Conservation (phyloP, 2,888 invertebrate genomes). For the Meiosimyza platycephala region DNA sequence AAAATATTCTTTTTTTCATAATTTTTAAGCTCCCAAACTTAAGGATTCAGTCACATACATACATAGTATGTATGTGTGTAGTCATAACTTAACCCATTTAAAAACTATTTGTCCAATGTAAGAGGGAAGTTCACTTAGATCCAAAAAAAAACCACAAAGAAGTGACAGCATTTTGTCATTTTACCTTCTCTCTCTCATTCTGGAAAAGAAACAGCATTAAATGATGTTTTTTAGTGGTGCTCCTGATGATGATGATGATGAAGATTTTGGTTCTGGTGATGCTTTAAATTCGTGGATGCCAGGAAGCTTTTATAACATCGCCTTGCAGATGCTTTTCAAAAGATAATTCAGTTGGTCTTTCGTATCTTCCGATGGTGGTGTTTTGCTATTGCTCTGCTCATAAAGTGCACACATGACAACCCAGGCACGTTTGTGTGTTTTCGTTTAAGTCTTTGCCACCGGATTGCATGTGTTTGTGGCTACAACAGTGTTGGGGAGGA, state of each 20-base stretch:
- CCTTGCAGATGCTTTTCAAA: conserved; percentile 2
- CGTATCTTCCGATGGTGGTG: not conserved
- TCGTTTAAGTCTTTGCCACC: not conserved
- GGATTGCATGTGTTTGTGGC: not conserved
- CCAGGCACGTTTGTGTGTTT: not conserved
- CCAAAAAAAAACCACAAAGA: conserved; percentile 2
- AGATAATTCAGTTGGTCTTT: conserved; percentile 18
- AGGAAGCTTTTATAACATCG: conserved; percentile 14
- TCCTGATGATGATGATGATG: not conserved
- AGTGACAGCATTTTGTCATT: not conserved
- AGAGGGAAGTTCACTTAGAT: not conserved
- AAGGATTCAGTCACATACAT: not conserved
- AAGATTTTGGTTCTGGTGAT: not conserved
- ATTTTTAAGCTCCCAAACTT: no score
- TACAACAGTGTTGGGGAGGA: no score
- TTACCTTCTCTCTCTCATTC: not conserved
- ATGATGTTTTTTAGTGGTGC: not conserved
- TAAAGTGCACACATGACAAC: conserved; percentile 3
- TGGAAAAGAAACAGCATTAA: not conserved
- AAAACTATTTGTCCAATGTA: not conserved
- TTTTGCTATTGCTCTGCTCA: not conserved
- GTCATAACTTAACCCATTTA: conserved; percentile 2
- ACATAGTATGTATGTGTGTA: not conserved
- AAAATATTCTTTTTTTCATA: no score
- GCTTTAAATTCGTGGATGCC: conserved; percentile 1